These are phyloP conservation scores for Myodes glareolus DNA, from an alignment of 2,113 vertebrate species.

Conservation along the genomic window DNA sequence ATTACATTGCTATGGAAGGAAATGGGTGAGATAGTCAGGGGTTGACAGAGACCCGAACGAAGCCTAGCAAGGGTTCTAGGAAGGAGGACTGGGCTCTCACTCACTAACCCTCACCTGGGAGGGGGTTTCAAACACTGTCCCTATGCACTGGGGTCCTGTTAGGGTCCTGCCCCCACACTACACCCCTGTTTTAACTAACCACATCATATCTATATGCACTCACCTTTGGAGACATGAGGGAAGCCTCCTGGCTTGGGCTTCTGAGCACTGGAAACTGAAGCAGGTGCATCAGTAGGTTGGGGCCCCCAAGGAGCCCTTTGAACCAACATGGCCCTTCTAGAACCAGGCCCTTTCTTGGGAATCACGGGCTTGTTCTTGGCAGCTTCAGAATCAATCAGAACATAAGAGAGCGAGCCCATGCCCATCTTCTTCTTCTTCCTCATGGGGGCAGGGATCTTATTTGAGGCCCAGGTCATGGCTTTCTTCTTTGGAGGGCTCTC, in stretches of 20 bases:
- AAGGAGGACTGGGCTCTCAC: background rate
- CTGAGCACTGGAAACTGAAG: background rate
- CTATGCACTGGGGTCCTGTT: background rate
- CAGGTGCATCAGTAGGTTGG: rapidly evolving
- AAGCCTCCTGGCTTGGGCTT: background rate
- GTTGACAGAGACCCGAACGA: too few species aligned
- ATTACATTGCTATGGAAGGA: too few species aligned
- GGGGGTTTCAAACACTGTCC: background rate
- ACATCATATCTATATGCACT: background rate
- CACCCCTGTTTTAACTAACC: background rate
- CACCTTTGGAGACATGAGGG: background rate
- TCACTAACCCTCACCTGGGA: background rate
- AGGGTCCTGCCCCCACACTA: background rate
- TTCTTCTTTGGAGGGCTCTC: background rate
- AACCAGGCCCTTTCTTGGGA: background rate
- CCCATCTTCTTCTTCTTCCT: conserved; percentile 69
- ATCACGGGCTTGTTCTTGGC: background rate
- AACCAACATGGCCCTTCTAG: rapidly evolving
- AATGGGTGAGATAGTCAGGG: background rate
- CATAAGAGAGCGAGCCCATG: conserved; percentile 17
- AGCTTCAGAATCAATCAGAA: background rate
- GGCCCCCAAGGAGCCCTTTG: background rate
- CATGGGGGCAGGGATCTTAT: background rate
- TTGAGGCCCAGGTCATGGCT: background rate
- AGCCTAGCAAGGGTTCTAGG: background rate